Evolutionary conservation across 2,113 vertebrate genomes (phyloP).

Genomic region (Nettapus auritus): DNA sequence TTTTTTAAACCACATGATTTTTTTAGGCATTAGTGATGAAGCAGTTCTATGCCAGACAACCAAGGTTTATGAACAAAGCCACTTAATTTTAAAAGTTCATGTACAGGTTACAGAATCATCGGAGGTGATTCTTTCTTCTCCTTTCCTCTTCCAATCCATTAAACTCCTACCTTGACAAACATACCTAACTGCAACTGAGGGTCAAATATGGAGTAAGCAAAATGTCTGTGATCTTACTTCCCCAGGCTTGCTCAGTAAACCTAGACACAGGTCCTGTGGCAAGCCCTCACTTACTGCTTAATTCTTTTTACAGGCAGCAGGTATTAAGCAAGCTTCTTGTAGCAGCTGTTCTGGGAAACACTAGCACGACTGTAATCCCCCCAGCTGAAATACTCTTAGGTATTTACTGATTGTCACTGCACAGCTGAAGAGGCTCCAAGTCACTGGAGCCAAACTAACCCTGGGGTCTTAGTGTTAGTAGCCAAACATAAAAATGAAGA

Average conservation of each 20-base stretch:
- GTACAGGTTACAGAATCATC: conserved; percentile 13
- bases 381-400: not conserved
- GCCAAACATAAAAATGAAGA: not conserved
- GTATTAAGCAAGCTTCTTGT: not conserved
- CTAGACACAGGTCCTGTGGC: not conserved
- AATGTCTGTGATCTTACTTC: not conserved
- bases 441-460: not conserved
- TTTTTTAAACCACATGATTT: not conserved
- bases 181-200: not conserved
- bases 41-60: conserved; percentile 17
- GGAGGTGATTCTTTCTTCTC: not conserved
- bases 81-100: conserved; percentile 38
- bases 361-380: not conserved
- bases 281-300: not conserved
- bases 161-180: not conserved
- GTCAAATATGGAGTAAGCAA: not conserved
- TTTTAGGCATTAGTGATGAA: conserved; percentile 7
- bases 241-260: not conserved
- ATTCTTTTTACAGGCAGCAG: conserved; percentile 55
- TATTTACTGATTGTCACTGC: conserved; percentile 14
- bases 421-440: conserved; percentile 5
- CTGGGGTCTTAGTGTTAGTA: not conserved
- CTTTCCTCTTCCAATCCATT: not conserved
- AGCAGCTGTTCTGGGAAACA: conserved; percentile 46
- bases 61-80: conserved; percentile 20